Evolutionary conservation across 2,888 invertebrate genomes (phyloP).

Genomic region (Diloba caeruleocephala): DNA sequence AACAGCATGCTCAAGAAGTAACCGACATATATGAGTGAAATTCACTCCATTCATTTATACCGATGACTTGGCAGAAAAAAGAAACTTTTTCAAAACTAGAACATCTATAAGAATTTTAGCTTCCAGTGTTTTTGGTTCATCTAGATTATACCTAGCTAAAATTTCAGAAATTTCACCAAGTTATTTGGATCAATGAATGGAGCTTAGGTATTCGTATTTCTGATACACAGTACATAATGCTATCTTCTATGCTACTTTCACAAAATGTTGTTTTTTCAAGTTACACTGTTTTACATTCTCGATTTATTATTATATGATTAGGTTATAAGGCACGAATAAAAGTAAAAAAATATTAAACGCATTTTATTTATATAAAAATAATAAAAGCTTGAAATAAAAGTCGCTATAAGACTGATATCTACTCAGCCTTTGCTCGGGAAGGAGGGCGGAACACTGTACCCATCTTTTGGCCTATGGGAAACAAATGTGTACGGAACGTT

Average conservation of each 20-base stretch:
- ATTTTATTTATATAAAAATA: conserved; percentile 31
- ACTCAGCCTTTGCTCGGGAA: too few species aligned
- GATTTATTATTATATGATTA: conserved; percentile 57
- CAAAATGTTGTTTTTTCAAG: conserved; percentile 51
- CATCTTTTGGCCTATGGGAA: too few species aligned
- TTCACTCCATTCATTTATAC: conserved; percentile 39
- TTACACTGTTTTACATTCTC: conserved; percentile 63
- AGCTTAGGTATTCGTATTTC: conserved; percentile 24
- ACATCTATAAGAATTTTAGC: too few species aligned
- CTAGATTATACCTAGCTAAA: too few species aligned
- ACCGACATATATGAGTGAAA: conserved; percentile 33
- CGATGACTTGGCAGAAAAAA: conserved; percentile 10
- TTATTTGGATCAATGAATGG: conserved; percentile 37
- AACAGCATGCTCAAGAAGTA: conserved; percentile 82
- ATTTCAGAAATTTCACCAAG: neutral
- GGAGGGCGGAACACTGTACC: too few species aligned
- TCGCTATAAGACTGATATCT: too few species aligned
- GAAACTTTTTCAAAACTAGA: too few species aligned
- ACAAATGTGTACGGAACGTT: too few species aligned
- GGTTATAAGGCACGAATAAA: conserved; percentile 78
- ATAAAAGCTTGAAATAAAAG: too few species aligned
- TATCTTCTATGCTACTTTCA: conserved; percentile 56
- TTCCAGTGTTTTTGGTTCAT: too few species aligned
- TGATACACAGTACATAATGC: conserved; percentile 43
- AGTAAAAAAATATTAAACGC: conserved; percentile 21